phyloP scores from a whole-genome alignment of 2,888 invertebrate species.

The Ichneumon xanthorius region DNA sequence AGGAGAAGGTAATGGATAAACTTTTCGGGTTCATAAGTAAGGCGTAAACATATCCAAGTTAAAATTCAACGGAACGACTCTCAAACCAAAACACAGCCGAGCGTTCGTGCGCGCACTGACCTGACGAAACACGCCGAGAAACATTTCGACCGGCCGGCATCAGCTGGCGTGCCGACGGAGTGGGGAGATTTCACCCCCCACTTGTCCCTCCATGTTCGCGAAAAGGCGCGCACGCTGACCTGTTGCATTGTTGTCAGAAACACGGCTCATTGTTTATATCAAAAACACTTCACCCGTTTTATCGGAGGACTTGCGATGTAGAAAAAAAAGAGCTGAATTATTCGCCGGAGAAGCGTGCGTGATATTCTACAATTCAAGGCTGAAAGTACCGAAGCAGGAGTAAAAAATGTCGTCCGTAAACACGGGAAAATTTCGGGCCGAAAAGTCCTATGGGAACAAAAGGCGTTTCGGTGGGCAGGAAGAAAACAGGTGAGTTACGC shows the following conservation, averaged over 20 bases:
- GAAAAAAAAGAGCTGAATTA: background rate
- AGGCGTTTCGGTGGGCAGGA: conserved; percentile 57
- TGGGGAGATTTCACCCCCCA: conserved; percentile 12
- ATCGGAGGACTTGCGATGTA: conserved; percentile 19
- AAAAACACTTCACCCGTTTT: background rate
- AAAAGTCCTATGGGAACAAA: conserved; percentile 67
- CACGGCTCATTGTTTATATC: background rate
- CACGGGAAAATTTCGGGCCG: conserved; percentile 77
- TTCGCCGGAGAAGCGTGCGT: background rate
- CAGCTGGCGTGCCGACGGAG: background rate
- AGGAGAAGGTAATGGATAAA: background rate
- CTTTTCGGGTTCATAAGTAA: background rate
- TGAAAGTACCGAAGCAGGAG: background rate
- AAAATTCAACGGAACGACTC: background rate
- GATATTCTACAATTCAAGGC: background rate
- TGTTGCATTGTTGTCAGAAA: conserved; percentile 52
- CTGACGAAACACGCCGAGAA: background rate
- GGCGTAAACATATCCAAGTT: background rate
- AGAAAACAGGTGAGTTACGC: conserved; percentile 63
- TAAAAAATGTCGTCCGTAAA: conserved; percentile 73
- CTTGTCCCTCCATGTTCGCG: background rate
- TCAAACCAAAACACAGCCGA: background rate
- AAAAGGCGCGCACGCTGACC: conserved; percentile 61
- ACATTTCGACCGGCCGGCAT: background rate
- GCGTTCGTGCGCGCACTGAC: background rate